These are phyloP conservation scores for Parazoanthus swiftii DNA, from an alignment of 92 coral and sea anemone genomes.

Conservation along the genomic window DNA sequence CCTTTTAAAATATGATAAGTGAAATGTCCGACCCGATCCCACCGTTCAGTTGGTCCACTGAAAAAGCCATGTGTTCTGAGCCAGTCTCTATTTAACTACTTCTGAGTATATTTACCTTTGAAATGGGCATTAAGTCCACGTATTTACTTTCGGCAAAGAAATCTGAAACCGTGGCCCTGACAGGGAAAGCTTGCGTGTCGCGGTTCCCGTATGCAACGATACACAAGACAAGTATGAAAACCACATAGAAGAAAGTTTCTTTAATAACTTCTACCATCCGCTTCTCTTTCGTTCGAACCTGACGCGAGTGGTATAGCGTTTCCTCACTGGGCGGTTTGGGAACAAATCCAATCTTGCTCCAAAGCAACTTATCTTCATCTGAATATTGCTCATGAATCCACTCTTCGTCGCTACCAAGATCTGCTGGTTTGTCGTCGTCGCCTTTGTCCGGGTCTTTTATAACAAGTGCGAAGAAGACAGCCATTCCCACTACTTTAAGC, in stretches of 20 bases:
- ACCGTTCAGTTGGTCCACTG: background rate
- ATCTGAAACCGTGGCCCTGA: slow-evolving; percentile 35
- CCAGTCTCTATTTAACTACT: slow-evolving; percentile 3
- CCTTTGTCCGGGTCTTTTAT: slow-evolving; percentile 88
- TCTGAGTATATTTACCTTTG: slow-evolving; percentile 3
- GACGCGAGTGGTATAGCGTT: slow-evolving; percentile 62
- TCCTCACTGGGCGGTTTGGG: slow-evolving; percentile 76
- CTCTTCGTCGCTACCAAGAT: slow-evolving; percentile 60
- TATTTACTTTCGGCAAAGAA: slow-evolving; percentile 50
- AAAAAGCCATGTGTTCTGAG: background rate
- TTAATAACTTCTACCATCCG: slow-evolving; percentile 73
- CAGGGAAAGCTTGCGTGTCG: slow-evolving; percentile 56
- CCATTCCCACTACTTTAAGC: slow-evolving; percentile 73
- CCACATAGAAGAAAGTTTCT: slow-evolving; percentile 65
- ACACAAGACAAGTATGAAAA: slow-evolving; percentile 64
- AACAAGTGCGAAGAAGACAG: slow-evolving; percentile 77
- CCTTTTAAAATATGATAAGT: too few relatives aligned
- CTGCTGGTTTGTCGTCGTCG: slow-evolving; percentile 50
- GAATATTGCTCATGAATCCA: slow-evolving; percentile 59
- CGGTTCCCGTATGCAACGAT: slow-evolving; percentile 76
- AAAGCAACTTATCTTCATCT: slow-evolving; percentile 15
- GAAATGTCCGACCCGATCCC: too few relatives aligned
- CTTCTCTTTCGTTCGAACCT: slow-evolving; percentile 63
- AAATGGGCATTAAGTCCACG: slow-evolving; percentile 49
- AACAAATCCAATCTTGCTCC: slow-evolving; percentile 38